Evolutionary conservation across 2,797 vertebrate species (phyloP), one percentile per base, ranked within the genome.

Genomic region (Sebastes taczanowskii): DNA sequence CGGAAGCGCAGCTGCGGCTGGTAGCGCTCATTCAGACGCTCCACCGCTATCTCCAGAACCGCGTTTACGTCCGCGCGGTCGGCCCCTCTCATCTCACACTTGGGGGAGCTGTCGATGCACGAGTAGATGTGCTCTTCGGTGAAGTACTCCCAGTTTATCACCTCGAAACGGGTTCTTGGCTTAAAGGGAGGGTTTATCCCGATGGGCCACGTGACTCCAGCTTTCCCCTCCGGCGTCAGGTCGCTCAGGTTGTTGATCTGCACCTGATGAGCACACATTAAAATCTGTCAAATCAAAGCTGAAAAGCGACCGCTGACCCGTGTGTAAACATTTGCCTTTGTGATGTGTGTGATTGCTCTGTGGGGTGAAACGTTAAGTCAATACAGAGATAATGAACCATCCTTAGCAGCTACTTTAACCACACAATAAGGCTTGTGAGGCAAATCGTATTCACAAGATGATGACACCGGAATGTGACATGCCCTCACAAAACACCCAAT

Each of bases 111-210:
- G 0, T 98, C 97, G 0, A 93, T 81, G 38, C 98, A 99, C 4
- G 97, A 96, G 94, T 98, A 99, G 23, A 97, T 95, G 29, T 99
- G 97, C 89, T 97, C 98, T 75, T 99, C 99, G 0, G 98, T 99
- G 87, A 99, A 99, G 93, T 99, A 99, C 78, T 99, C 98, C 99
- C 98, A 99, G 94, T 96, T 97, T 85, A 99, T 96, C 1, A 99
- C 97, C 91, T 99, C 98, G n/a, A 99, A 99, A 53, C 98, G 98
- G 0, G 98, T 97, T 80, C 92, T 96, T 0, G 98, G 97, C 16
- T 93, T 95, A 85, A 99, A 99, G 0, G 98, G 98, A 1, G 97
- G 94, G 0, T 97, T 97, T 81, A 99, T 96, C 29, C 99, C 98
- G 1, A 99, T 81, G 0, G 99, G 99, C 98, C 99, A 99, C 0